These are phyloP conservation scores for Chinchilla lanigera DNA, from an alignment of 2,113 vertebrate species.

Conservation along the genomic window DNA sequence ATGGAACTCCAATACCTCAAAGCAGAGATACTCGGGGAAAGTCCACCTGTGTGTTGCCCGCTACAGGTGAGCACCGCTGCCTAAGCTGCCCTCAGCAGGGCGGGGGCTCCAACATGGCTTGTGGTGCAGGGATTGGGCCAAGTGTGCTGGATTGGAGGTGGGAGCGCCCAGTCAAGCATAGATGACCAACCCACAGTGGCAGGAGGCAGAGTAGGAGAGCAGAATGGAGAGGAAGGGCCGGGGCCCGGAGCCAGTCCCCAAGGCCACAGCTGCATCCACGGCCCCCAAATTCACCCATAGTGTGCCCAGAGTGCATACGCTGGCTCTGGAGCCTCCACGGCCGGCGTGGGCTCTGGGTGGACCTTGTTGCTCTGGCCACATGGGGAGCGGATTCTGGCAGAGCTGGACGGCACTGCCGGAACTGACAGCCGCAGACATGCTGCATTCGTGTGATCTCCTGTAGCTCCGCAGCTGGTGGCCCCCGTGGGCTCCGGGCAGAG, in stretches of 20 bases:
- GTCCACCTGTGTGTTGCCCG: conserved; percentile 97
- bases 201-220: neutral
- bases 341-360: neutral
- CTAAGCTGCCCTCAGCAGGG: neutral
- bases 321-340: neutral
- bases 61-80: conserved; percentile 90
- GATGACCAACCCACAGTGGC: neutral
- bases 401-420: neutral
- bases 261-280: too few relatives aligned
- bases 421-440: neutral
- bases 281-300: neutral
- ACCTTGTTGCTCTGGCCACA: neutral
- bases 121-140: neutral
- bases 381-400: neutral
- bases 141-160: neutral
- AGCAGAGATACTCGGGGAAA: conserved; percentile 95
- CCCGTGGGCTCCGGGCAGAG: neutral
- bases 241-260: neutral
- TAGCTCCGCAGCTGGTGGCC: neutral
- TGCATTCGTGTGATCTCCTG: rapidly evolving
- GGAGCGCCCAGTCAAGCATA: neutral
- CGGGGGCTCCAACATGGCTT: neutral
- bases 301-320: neutral
- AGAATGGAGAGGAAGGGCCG: too few relatives aligned
- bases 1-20: conserved; percentile 91